Evolutionary conservation across 2,888 invertebrate genomes (phyloP).

Genomic region (Drosophila ustulata): DNA sequence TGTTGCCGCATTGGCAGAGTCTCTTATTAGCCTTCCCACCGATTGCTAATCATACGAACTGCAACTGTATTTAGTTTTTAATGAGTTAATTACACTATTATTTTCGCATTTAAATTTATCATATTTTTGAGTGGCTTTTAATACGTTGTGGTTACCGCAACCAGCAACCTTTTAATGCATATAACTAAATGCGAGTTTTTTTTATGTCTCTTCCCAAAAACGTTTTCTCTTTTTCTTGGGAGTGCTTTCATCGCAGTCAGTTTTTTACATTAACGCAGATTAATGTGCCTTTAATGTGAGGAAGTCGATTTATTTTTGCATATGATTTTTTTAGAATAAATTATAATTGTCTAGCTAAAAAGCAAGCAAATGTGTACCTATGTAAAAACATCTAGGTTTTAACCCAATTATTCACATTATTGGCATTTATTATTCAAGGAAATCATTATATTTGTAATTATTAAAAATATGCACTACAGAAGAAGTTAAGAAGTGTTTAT

Average conservation of each 20-base stretch:
- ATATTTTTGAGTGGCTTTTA: not conserved
- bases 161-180: not conserved
- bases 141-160: not conserved
- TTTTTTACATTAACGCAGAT: too few species aligned
- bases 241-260: not conserved
- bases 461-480: too few species aligned
- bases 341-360: too few species aligned
- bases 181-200: not conserved
- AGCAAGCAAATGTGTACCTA: too few species aligned
- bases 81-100: not conserved
- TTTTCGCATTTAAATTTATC: conserved; percentile 1
- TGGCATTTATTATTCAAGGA: too few species aligned
- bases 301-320: too few species aligned
- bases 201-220: not conserved
- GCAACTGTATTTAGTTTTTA: conserved; percentile 5
- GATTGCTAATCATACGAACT: not conserved
- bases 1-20: conserved; percentile 7
- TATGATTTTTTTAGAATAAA: too few species aligned
- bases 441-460: too few species aligned
- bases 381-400: too few species aligned
- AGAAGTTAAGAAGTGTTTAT: too few species aligned
- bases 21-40: not conserved
- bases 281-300: too few species aligned
- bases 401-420: too few species aligned
- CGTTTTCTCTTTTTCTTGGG: not conserved